phyloP scores from a whole-genome alignment of 2,113 vertebrate species.

The Peromyscus maniculatus region DNA sequence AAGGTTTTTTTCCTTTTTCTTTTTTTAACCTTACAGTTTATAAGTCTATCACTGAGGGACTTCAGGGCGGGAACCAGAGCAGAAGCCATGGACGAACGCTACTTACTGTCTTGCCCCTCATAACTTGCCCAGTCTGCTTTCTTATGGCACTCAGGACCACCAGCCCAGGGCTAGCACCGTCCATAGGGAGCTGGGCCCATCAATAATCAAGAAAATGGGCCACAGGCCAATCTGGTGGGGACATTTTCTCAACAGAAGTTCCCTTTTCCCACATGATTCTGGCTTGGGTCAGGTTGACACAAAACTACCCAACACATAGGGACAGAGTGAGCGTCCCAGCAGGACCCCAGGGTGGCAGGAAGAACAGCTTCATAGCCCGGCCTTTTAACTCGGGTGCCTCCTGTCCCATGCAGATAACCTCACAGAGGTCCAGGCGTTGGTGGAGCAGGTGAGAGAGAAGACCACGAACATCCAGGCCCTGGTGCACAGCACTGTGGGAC shows the following conservation, averaged over 20 bases:
- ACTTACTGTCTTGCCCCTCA: neutral
- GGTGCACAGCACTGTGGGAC: slow-evolving; percentile 82
- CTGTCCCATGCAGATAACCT: slow-evolving; percentile 83
- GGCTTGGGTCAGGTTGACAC: neutral
- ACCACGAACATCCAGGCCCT: slow-evolving; percentile 86
- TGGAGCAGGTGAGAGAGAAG: slow-evolving; percentile 84
- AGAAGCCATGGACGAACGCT: neutral
- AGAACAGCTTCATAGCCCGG: neutral
- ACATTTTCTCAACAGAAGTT: neutral
- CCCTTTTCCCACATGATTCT: neutral
- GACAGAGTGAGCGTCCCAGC: neutral
- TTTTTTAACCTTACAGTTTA: neutral
- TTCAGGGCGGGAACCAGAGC: neutral
- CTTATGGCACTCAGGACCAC: neutral
- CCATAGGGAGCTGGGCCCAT: neutral
- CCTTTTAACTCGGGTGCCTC: neutral
- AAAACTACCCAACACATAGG: neutral
- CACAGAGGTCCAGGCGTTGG: slow-evolving; percentile 83
- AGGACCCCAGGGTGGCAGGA: neutral
- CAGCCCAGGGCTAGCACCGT: neutral
- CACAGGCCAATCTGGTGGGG: neutral
- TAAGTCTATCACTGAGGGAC: neutral
- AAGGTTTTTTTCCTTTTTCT: neutral
- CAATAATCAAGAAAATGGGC: neutral
- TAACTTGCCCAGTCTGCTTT: neutral